Base-by-base conservation (phyloP, 2,113 vertebrate genomes). In the Micronisus gabar region DNA sequence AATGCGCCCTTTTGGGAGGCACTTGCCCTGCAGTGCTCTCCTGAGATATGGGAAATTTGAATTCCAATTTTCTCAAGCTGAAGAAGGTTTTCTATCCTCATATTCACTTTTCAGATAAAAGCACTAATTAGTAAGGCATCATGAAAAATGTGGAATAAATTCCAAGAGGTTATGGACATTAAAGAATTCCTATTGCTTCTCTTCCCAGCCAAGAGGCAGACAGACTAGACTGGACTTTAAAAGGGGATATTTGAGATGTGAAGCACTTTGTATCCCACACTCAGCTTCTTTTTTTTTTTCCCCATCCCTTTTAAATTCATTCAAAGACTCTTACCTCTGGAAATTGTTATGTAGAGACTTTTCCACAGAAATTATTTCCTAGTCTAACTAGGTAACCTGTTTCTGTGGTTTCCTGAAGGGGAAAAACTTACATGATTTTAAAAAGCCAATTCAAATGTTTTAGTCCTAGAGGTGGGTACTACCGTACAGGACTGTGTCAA, bases 231-330 rank as follows among this genome's bases (percentile, higher is more conserved):
- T 59, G 59, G 38, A 52, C 23, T 66, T 66, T 45, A 52, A 40
- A 40, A 66, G 4, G 11, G 16, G 15, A 23, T 59, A 12, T 45
- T 38, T 61, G 16, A 71, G 32, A 78, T 19, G 11, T 61, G 45
- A 59, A 59, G 19, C 21, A 10, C 11, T 52, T 58, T 53, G 25
- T n/a, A 53, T 30, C 5, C 27, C 43, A 40, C 13, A 25, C 11
- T 53, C 25, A 15, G 2, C 2, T 45, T n/a, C 36, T 40, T 58
- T 7, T 26, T 23, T 23, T 25, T 25, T 9, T 9, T 2, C 0
- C 2, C 7, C 5, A 2, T 56, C 14, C 11, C 11, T 26, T 66
- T 86, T 30, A 59, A 66, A 67, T 30, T 58, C 4, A 26, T 53
- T 67, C 16, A 50, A 56, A 71, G 8, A 21, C 4, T 61, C 18